Evolutionary conservation across 1,140 invertebrate genomes (phyloP).

Genomic region (Homarus americanus): DNA sequence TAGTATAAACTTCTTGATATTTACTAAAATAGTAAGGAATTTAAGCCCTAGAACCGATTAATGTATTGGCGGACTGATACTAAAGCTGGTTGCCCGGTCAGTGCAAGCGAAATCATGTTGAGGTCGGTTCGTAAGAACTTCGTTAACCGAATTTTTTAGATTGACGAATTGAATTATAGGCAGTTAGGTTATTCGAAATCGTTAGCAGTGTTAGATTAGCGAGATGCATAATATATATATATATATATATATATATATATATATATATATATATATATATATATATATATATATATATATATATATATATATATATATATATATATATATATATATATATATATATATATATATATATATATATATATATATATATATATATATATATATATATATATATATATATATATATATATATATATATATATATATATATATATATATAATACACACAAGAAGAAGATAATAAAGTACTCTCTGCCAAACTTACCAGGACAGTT

Average conservation of each 20-base stretch:
- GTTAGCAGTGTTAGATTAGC: neutral
- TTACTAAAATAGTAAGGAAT: too few relatives aligned
- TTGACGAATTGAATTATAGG: too few relatives aligned
- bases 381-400: neutral
- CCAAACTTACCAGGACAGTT: constrained; percentile 78
- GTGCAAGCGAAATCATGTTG: too few relatives aligned
- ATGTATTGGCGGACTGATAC: too few relatives aligned
- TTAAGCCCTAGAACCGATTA: too few relatives aligned
- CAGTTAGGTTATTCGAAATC: too few relatives aligned
- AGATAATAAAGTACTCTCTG: neutral
- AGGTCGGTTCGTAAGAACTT: too few relatives aligned
- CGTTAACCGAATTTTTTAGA: too few relatives aligned
- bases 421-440: neutral
- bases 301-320: constrained; percentile 8
- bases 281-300: constrained; percentile 6
- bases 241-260: neutral
- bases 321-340: constrained; percentile 28
- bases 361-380: constrained; percentile 28
- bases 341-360: neutral
- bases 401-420: neutral
- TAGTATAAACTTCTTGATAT: too few relatives aligned
- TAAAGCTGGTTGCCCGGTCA: too few relatives aligned
- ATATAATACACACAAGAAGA: too few relatives aligned
- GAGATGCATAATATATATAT: neutral
- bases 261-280: constrained; percentile 24